A percentile compares a stretch with the other conserved stretches of the same genome.
Evolutionary conservation across 2,797 vertebrate species (phyloP).

Genomic region (Anguilla obscura): DNA sequence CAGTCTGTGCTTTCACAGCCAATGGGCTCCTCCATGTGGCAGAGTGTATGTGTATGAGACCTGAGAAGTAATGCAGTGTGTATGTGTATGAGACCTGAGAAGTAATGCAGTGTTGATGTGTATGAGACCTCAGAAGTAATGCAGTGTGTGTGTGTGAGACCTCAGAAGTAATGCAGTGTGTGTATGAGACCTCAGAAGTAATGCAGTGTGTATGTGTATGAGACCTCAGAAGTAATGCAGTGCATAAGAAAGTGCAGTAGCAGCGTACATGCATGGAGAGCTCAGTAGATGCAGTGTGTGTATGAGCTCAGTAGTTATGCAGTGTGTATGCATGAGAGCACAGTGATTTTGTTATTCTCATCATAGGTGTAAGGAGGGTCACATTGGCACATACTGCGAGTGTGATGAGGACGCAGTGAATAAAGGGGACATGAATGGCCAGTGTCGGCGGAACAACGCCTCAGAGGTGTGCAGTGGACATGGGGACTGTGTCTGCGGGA

Average conservation of each 20-base stretch:
- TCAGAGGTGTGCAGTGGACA: conserved; percentile 38
- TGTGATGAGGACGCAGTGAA: conserved; percentile 1
- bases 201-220: neutral
- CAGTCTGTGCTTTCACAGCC: neutral
- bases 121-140: neutral
- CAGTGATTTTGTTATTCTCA: neutral
- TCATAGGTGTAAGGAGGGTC: conserved; percentile 38
- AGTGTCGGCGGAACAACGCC: conserved; percentile 33
- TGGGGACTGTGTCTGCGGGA: conserved; percentile 45
- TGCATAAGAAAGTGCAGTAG: neutral
- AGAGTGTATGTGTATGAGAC: neutral
- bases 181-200: neutral
- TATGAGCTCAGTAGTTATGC: neutral
- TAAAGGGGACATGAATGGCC: neutral
- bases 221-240: neutral
- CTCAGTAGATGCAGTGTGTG: neutral
- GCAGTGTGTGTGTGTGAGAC: neutral
- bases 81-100: neutral
- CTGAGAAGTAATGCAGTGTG: neutral
- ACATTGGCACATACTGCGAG: conserved; percentile 41
- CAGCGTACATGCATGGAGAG: neutral
- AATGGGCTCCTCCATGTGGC: neutral
- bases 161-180: neutral
- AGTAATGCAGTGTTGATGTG: neutral
- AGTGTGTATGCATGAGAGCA: neutral